Conservation (phyloP, 2,797 vertebrate genomes). For the Eulemur albifrons region DNA sequence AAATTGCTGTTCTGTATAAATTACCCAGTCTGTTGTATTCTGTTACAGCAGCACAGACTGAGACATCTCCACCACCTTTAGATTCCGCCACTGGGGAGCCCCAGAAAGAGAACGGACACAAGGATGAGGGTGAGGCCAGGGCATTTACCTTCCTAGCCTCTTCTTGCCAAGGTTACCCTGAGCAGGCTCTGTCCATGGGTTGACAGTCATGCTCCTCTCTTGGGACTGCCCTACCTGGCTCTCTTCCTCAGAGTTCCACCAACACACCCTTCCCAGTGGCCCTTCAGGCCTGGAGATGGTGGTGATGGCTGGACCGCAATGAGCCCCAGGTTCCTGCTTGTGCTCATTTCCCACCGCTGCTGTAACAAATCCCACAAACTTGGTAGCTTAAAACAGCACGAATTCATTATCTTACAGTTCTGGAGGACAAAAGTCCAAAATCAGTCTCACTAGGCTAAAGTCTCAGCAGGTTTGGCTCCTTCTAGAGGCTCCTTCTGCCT, state of each 20-base stretch:
- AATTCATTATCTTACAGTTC: not conserved
- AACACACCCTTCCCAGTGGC: not conserved
- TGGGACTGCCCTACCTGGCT: not conserved
- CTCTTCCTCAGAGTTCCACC: not conserved
- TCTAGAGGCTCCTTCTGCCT: not conserved
- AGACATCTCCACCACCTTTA: not conserved
- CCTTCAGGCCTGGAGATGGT: not conserved
- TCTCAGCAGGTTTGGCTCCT: not conserved
- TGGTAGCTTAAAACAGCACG: not conserved
- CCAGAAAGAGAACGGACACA: not conserved
- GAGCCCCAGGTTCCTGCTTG: not conserved
- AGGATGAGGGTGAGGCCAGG: not conserved
- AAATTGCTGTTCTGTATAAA: not conserved
- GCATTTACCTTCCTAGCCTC: not conserved
- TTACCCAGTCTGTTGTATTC: not conserved
- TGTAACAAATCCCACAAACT: not conserved
- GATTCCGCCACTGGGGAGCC: not conserved
- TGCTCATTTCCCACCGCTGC: not conserved
- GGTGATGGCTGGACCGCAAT: not conserved
- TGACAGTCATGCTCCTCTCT: not conserved
- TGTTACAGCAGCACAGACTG: not conserved
- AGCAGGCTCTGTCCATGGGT: not conserved
- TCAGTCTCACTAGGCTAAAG: not conserved
- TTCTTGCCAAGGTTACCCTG: not conserved
- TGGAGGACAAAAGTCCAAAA: not conserved